phyloP scores from a whole-genome alignment of 2,888 invertebrate genomes.

The Zaprionus bogoriensis region DNA sequence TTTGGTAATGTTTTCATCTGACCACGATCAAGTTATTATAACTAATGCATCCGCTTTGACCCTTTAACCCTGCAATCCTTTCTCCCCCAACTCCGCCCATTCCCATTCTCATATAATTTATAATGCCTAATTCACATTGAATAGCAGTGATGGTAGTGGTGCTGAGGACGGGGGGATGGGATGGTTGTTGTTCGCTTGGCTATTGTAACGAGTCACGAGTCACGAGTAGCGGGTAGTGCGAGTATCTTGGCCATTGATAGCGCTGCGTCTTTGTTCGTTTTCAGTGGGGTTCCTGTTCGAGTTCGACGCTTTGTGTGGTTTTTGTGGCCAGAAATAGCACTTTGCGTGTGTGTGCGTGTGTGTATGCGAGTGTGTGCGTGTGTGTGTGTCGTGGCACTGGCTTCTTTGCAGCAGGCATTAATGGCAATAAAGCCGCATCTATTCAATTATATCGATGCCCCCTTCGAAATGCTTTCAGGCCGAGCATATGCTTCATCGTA shows the following conservation, averaged over 20 bases:
- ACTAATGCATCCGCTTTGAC: not conserved
- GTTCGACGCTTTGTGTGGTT: slow-evolving; percentile 55
- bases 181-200: too few species aligned
- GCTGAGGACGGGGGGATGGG: too few species aligned
- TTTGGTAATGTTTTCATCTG: not conserved
- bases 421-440: slow-evolving; percentile 68
- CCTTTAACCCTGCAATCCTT: not conserved
- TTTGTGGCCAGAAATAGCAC: slow-evolving; percentile 64
- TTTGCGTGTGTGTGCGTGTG: slow-evolving; percentile 27
- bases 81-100: not conserved
- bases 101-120: slow-evolving; percentile 47
- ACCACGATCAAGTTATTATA: not conserved
- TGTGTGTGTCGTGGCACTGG: slow-evolving; percentile 13
- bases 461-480: slow-evolving; percentile 29
- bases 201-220: not conserved
- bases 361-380: slow-evolving; percentile 11
- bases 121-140: slow-evolving; percentile 53
- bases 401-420: slow-evolving; percentile 53
- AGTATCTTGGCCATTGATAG: slow-evolving; percentile 26
- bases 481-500: slow-evolving; percentile 6
- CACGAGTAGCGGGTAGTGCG: slow-evolving; percentile 10
- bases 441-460: slow-evolving; percentile 67
- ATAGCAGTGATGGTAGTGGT: slow-evolving; percentile 34
- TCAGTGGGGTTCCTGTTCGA: slow-evolving; percentile 3
- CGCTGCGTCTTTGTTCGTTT: slow-evolving; percentile 14